phyloP scores from a whole-genome alignment of 2,888 invertebrate species.

The Cryptocephalus moraei region DNA sequence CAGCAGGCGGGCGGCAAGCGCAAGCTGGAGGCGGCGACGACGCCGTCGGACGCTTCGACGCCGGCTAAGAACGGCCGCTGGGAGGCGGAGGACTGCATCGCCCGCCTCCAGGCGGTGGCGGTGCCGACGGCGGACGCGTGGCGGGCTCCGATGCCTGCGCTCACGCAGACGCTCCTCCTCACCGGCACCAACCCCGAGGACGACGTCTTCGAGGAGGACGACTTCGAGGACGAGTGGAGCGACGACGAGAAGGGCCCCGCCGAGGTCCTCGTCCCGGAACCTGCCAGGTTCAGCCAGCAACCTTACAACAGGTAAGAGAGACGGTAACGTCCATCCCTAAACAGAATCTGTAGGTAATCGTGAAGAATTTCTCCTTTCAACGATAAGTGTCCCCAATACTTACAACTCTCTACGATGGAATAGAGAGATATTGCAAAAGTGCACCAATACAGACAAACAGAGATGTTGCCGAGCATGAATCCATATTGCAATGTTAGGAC shows the following conservation, averaged over 20 bases:
- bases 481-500: no score
- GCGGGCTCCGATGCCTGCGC: conserved; percentile 38
- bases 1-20: conserved; percentile 39
- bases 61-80: conserved; percentile 47
- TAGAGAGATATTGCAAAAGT: no score
- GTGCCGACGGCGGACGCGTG: conserved; percentile 52
- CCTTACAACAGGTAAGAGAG: conserved; percentile 20
- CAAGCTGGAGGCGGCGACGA: conserved; percentile 45
- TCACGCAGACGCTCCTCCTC: conserved; percentile 33
- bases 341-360: no score
- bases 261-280: conserved; percentile 30
- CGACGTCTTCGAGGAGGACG: conserved; percentile 50
- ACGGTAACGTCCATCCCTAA: no score
- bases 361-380: no score
- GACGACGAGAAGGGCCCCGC: conserved; percentile 45
- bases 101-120: conserved; percentile 60
- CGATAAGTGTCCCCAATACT: no score
- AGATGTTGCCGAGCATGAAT: no score
- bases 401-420: no score
- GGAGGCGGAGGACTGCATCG: conserved; percentile 48
- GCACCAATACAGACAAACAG: no score
- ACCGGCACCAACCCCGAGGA: conserved; percentile 18
- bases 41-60: conserved; percentile 40
- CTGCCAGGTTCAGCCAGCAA: conserved; percentile 27
- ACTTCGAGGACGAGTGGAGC: conserved; percentile 50